Evolutionary conservation across 1,140 invertebrate species (phyloP).

Genomic region (Globodera ellingtonae): DNA sequence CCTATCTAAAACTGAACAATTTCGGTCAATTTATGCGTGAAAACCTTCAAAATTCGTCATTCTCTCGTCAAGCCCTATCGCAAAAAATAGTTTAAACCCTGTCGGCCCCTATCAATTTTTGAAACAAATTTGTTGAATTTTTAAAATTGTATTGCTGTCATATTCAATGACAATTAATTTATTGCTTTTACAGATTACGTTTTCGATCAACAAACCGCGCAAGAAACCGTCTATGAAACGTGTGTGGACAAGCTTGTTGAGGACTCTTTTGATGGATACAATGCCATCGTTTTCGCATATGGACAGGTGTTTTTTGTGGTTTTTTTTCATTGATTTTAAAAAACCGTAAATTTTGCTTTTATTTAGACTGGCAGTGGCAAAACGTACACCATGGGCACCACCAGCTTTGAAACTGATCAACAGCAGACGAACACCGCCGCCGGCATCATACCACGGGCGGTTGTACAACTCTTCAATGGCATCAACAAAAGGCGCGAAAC

Average conservation of each 20-base stretch:
- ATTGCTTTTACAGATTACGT: constrained; percentile 73
- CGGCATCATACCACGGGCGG: constrained; percentile 69
- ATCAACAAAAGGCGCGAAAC: constrained; percentile 62
- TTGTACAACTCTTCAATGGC: constrained; percentile 67
- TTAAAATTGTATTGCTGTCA: no score
- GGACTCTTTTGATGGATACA: no score
- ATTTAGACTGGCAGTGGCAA: no score
- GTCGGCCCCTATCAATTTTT: no score
- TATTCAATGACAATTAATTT: no score
- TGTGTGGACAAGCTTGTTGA: no score
- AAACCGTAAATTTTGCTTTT: constrained; percentile 78
- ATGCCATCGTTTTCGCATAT: constrained; percentile 70
- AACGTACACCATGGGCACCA: constrained; percentile 67
- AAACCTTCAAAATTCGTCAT: no score
- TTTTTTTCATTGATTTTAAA: constrained; percentile 13
- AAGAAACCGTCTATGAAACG: constrained; percentile 74
- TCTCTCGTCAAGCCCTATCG: no score
- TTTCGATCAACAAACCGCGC: constrained; percentile 74
- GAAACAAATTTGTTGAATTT: no score
- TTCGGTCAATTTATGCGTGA: no score
- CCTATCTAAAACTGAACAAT: no score
- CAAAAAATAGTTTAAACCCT: no score
- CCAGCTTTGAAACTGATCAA: constrained; percentile 85
- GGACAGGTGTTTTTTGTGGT: constrained; percentile 66
- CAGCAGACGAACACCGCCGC: background rate